Evolutionary conservation across 2,113 vertebrate species (phyloP).

Genomic region (Fulica atra): DNA sequence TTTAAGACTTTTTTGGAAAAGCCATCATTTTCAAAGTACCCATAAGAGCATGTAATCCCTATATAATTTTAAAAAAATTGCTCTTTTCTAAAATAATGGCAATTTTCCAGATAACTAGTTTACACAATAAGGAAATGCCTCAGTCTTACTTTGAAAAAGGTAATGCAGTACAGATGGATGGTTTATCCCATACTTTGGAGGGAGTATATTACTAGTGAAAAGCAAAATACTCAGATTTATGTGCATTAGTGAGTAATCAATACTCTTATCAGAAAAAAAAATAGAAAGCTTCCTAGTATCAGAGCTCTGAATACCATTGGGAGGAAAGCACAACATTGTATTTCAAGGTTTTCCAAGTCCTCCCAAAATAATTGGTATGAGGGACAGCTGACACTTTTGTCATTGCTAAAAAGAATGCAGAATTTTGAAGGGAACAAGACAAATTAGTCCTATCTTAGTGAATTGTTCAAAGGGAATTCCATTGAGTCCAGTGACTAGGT

Average conservation of each 20-base stretch:
- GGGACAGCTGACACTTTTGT: not conserved
- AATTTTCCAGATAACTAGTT: constrained; percentile 77
- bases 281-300: not conserved
- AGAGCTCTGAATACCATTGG: not conserved
- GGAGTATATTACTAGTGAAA: not conserved
- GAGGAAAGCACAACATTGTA: not conserved
- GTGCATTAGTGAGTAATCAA: constrained; percentile 39
- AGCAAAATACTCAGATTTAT: constrained; percentile 33
- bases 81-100: constrained; percentile 73
- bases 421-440: not conserved
- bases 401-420: not conserved
- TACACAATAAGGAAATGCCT: constrained; percentile 73
- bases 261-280: not conserved
- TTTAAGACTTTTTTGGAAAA: constrained; percentile 73
- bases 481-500: not conserved
- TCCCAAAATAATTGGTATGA: not conserved
- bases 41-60: constrained; percentile 71
- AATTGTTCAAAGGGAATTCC: not conserved
- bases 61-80: constrained; percentile 65
- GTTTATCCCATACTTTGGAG: not conserved
- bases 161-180: constrained; percentile 22
- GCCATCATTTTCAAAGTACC: constrained; percentile 68
- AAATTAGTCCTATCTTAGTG: not conserved
- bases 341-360: not conserved
- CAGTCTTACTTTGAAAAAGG: constrained; percentile 45